Conservation (phyloP, 2,113 vertebrate genomes). For the Cynocephalus volans region DNA sequence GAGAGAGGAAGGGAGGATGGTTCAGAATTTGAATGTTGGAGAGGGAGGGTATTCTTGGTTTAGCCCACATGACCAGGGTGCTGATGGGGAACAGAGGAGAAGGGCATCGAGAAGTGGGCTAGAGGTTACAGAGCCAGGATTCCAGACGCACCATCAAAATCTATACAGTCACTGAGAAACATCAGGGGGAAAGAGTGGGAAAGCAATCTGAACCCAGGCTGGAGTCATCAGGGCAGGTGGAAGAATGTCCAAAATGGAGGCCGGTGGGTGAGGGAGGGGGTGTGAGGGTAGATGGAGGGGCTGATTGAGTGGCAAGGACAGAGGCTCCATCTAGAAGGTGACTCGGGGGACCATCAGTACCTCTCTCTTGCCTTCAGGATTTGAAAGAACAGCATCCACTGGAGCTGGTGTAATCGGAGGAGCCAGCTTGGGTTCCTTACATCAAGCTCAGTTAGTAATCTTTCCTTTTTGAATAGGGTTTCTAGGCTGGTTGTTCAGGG, state of each 20-base stretch:
- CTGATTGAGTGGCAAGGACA: background rate
- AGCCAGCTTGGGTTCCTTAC: background rate
- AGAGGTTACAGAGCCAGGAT: background rate
- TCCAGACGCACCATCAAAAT: background rate
- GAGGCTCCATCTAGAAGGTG: background rate
- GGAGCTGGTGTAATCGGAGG: background rate
- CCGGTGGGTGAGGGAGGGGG: background rate
- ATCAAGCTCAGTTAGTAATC: background rate
- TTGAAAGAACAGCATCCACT: background rate
- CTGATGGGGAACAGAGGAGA: background rate
- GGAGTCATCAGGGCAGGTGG: background rate
- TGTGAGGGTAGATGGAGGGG: background rate
- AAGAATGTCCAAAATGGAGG: background rate
- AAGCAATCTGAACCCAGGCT: no score
- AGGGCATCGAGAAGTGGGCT: background rate
- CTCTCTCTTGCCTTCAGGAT: background rate
- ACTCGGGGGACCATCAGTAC: no score
- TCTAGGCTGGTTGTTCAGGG: background rate
- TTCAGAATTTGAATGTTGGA: background rate
- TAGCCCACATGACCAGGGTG: accelerated
- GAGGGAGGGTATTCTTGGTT: background rate
- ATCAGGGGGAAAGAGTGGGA: background rate
- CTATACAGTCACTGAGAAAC: background rate
- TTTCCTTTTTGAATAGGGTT: background rate
- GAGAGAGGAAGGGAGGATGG: background rate